Conservation (phyloP, 2,888 invertebrate species). For the Branchipolynoe longqiensis region DNA sequence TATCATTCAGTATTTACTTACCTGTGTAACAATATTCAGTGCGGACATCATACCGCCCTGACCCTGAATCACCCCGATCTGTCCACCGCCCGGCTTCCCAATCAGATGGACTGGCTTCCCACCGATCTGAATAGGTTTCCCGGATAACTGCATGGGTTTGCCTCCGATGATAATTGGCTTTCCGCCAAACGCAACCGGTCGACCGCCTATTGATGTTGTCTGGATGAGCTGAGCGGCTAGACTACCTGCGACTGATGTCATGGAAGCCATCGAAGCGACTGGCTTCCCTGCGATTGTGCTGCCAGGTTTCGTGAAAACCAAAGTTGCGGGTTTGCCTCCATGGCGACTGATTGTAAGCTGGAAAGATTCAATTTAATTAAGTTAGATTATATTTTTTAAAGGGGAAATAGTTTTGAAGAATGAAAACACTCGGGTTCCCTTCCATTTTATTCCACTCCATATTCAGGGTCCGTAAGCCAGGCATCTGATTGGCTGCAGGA, state of each 20-base stretch:
- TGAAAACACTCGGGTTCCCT: too few relatives aligned
- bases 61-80: conserved; percentile 60
- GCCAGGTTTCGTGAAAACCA: conserved; percentile 59
- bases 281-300: neutral
- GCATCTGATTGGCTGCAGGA: too few relatives aligned
- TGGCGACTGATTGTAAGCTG: conserved; percentile 18
- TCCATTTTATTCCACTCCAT: too few relatives aligned
- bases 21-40: conserved; percentile 58
- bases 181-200: conserved; percentile 59
- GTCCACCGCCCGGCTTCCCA: conserved; percentile 72
- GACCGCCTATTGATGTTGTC: conserved; percentile 60
- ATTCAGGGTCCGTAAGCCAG: too few relatives aligned
- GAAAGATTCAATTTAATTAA: too few relatives aligned
- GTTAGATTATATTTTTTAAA: too few relatives aligned
- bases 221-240: conserved; percentile 64
- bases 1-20: too few relatives aligned
- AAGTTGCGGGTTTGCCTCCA: conserved; percentile 60
- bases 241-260: conserved; percentile 47
- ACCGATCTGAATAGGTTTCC: conserved; percentile 73
- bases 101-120: conserved; percentile 71
- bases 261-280: neutral
- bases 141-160: conserved; percentile 76
- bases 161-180: conserved; percentile 71
- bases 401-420: too few relatives aligned
- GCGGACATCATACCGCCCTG: conserved; percentile 56